Evolutionary conservation across 2,888 invertebrate genomes (phyloP), one percentile per base, ranked within the genome.

Genomic region (Polietes domitor): DNA sequence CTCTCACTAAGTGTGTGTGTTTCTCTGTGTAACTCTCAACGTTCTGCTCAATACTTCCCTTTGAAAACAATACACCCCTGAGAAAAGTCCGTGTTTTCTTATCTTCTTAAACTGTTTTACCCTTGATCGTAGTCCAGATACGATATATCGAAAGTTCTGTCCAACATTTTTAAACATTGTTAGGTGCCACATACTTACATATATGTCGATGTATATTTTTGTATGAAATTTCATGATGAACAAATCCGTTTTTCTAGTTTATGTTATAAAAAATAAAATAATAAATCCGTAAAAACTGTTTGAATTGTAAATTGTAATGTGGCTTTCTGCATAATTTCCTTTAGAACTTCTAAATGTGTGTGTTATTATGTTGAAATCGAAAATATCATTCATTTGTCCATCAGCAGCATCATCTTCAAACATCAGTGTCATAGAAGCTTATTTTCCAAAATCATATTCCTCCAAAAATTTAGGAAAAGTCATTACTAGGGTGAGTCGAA

Each of bases 311-410:
- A 26, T 58, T 68, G 19, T 19, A 68, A 68, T 21, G 21, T 43
- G 68, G 43, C 68, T 47, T 70, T 68, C 17, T 53, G 28, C 61
- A 71, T 68, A 70, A 15, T 43, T 28, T 72, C 21, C 21, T 58
- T 73, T 70, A 61, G 41, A 74, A 77, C 41, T 77, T 78, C 65
- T 82, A 41, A 74, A 37, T 75, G 71, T 82, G 76, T 72, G 43
- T 65, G 73, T 73, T n/a, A 68, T 68, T 37, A 37, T 24, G 1
- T 24, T 43, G 63, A 63, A 61, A 37, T 1, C 37, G 15, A 43
- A 15, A 15, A 68, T 26, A 15, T 24, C 24, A 68, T 71, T 26
- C 58, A 78, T 70, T 50, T 71, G 53, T 70, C 53, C 19, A 24
- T 24, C 37, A 28, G 10, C 24, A 47, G 7, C 5, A 21, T 53